Conservation (phyloP, 2,797 vertebrate genomes). For the Tadarida brasiliensis region DNA sequence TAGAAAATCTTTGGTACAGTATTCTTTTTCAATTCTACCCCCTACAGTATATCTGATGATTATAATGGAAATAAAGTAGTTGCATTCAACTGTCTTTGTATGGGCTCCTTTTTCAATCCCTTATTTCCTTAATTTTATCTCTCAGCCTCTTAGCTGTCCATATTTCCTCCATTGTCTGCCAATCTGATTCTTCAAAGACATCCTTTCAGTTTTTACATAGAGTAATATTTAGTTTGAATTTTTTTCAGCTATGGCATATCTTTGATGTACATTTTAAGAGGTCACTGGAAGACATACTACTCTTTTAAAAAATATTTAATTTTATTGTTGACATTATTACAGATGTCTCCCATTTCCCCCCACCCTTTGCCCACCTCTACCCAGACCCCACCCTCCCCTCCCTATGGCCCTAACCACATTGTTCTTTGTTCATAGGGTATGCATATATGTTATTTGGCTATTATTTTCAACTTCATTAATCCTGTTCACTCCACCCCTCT, state of each 20-base stretch:
- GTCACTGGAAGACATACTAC: no score
- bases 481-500: no score
- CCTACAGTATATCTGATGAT: background rate
- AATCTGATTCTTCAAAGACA: background rate
- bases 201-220: background rate
- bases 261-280: slow-evolving; percentile 30
- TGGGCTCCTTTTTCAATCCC: background rate
- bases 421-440: no score
- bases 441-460: no score
- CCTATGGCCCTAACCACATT: no score
- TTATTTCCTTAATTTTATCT: background rate
- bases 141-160: background rate
- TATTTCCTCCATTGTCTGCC: background rate
- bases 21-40: background rate
- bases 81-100: background rate
- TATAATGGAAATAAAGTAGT: background rate
- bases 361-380: no score
- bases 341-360: no score
- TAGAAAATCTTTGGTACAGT: background rate
- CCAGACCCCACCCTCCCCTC: no score
- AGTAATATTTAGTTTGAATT: background rate
- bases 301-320: no score
- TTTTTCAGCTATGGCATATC: background rate
- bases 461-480: no score
- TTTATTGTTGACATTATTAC: no score